phyloP scores from a whole-genome alignment of 2,888 invertebrate genomes.

The Rotaria sp. region DNA sequence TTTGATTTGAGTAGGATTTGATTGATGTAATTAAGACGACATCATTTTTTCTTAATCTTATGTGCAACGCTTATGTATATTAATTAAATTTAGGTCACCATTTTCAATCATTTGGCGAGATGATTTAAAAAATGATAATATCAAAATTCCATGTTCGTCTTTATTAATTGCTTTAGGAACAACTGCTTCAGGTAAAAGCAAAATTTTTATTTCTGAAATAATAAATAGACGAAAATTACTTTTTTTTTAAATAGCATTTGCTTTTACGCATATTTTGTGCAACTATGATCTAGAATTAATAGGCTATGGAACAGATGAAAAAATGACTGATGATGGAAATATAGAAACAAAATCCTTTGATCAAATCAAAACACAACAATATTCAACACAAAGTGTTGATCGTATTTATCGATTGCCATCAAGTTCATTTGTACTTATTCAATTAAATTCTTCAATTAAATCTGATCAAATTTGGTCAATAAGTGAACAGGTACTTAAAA shows the following conservation, averaged over 20 bases:
- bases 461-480: neutral
- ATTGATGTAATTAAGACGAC: too few relatives aligned
- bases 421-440: neutral
- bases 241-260: neutral
- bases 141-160: neutral
- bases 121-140: neutral
- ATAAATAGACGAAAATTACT: neutral
- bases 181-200: neutral
- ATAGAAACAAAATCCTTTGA: neutral
- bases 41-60: too few relatives aligned
- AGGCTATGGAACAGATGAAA: neutral
- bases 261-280: neutral
- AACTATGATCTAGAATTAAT: constrained; percentile 18
- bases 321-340: neutral
- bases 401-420: neutral
- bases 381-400: constrained; percentile 20
- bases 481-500: neutral
- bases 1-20: too few relatives aligned
- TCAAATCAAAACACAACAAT: constrained; percentile 13
- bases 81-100: neutral
- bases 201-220: neutral
- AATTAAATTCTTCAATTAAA: neutral
- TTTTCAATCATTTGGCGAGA: constrained; percentile 27
- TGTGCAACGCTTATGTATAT: too few relatives aligned
- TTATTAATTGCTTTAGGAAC: neutral